phyloP scores from a whole-genome alignment of 2,113 vertebrate species.

The Aptenodytes forsteri region DNA sequence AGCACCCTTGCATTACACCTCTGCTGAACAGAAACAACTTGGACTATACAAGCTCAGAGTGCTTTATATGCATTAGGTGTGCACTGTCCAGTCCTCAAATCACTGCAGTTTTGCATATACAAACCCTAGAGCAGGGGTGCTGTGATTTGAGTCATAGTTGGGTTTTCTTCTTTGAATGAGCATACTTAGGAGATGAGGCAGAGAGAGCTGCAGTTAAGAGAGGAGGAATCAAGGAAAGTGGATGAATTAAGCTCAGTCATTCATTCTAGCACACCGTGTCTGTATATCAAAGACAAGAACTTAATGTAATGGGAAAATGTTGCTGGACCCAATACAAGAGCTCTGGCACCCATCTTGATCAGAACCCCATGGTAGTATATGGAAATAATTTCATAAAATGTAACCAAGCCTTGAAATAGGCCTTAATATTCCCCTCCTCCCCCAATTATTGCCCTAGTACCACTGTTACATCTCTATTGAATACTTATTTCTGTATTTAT shows the following conservation, averaged over 20 bases:
- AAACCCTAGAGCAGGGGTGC: not conserved
- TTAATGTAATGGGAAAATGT: not conserved
- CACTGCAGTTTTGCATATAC: not conserved
- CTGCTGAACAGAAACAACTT: not conserved
- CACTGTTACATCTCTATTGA: not conserved
- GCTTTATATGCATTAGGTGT: not conserved
- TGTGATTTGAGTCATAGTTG: not conserved
- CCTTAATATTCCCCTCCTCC: not conserved
- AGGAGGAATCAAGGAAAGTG: not conserved
- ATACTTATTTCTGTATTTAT: not conserved
- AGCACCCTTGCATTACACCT: not conserved
- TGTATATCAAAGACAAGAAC: not conserved
- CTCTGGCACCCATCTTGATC: not conserved
- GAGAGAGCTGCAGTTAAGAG: not conserved
- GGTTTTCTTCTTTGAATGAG: not conserved
- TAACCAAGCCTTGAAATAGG: not conserved
- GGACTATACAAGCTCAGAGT: not conserved
- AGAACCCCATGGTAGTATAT: not conserved
- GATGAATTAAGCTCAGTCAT: not conserved
- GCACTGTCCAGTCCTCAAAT: not conserved
- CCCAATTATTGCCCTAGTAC: not conserved
- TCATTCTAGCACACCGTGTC: not conserved
- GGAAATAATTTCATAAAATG: not conserved
- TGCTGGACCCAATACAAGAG: not conserved
- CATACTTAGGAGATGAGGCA: not conserved